Evolutionary conservation across 2,797 vertebrate species (phyloP).

Genomic region (Chloroceryle amazona): DNA sequence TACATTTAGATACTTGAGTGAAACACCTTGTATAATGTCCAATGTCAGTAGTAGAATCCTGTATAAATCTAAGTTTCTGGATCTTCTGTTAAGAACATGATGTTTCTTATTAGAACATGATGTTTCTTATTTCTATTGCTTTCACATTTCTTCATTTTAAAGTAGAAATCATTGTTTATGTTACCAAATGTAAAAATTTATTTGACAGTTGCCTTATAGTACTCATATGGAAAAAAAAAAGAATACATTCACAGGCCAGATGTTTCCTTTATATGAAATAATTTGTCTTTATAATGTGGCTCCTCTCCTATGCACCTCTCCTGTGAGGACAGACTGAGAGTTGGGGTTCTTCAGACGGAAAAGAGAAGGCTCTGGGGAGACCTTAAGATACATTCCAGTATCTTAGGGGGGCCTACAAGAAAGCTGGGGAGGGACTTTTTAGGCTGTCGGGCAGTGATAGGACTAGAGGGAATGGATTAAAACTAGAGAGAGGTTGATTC

Average conservation of each 20-base stretch:
- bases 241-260: neutral
- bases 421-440: too few species aligned
- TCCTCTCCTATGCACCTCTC: neutral
- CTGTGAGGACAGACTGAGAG: too few species aligned
- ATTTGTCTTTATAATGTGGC: neutral
- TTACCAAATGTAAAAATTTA: constrained; percentile 7
- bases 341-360: too few species aligned
- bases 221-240: neutral
- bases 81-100: neutral
- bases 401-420: too few species aligned
- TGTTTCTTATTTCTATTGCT: neutral
- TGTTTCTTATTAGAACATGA: neutral
- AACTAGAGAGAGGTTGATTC: too few species aligned
- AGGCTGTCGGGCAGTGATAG: too few species aligned
- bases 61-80: neutral
- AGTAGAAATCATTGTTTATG: constrained; percentile 21
- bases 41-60: neutral
- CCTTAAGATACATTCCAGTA: too few species aligned
- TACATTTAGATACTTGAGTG: neutral
- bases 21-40: neutral
- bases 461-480: too few species aligned
- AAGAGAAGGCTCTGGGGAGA: too few species aligned
- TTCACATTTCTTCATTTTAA: neutral
- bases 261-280: neutral
- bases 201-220: neutral